phyloP scores from a whole-genome alignment of 2,113 vertebrate species.

The Pterocles burchelli region DNA sequence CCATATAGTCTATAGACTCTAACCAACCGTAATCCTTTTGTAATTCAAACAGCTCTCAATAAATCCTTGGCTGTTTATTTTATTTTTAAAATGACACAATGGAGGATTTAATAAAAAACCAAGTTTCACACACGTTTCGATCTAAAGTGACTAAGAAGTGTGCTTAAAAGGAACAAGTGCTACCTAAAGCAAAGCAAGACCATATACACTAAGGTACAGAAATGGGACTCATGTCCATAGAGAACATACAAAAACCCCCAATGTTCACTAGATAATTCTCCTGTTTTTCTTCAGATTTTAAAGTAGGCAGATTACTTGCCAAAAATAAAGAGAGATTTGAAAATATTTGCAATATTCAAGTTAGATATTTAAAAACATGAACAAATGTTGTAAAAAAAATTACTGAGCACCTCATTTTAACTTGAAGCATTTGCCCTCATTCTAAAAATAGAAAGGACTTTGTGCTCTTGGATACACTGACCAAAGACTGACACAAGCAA shows the following conservation, averaged over 20 bases:
- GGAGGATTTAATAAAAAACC: background rate
- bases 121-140: background rate
- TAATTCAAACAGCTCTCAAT: background rate
- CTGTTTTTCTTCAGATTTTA: background rate
- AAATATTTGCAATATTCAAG: background rate
- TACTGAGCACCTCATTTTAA: background rate
- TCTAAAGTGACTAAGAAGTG: background rate
- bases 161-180: background rate
- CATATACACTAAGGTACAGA: background rate
- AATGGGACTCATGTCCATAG: background rate
- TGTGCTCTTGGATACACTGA: background rate
- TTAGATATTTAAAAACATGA: background rate
- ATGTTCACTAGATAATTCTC: background rate
- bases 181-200: background rate
- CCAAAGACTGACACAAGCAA: background rate
- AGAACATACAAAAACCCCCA: background rate
- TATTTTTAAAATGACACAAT: background rate
- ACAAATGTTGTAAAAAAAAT: background rate
- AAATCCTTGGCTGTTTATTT: background rate
- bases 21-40: background rate
- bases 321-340: background rate
- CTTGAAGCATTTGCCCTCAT: background rate
- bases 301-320: background rate
- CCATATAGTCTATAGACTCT: background rate
- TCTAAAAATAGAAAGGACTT: background rate